Evolutionary conservation across 2,888 invertebrate species (phyloP).

Genomic region (Xestia rhomboidea): DNA sequence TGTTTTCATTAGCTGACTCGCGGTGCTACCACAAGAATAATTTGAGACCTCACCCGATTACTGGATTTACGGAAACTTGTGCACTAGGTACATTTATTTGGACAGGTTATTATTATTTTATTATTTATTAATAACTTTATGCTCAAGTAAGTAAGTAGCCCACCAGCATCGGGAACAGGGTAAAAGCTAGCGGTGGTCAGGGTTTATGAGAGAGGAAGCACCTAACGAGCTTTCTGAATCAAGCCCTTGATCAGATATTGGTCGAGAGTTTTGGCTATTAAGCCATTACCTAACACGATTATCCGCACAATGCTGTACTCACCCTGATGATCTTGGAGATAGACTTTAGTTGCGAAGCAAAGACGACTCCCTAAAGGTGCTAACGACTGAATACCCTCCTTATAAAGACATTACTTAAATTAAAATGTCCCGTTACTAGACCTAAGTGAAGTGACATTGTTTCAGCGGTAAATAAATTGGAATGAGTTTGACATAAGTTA

Average conservation of each 20-base stretch:
- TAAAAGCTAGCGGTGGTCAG: neutral
- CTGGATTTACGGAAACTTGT: neutral
- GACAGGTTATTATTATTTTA: neutral
- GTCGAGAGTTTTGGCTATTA: neutral
- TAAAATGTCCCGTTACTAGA: neutral
- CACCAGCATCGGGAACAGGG: neutral
- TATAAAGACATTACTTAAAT: neutral
- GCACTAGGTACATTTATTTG: neutral
- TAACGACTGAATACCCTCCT: too few species aligned
- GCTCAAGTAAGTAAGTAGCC: too few species aligned
- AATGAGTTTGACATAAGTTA: neutral
- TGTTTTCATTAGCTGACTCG: conserved; percentile 75
- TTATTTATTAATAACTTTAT: too few species aligned
- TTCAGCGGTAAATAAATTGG: neutral
- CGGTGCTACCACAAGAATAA: conserved; percentile 46
- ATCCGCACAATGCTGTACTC: neutral
- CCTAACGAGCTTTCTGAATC: neutral
- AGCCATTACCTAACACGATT: neutral
- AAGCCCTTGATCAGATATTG: too few species aligned
- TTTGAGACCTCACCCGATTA: neutral
- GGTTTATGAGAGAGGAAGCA: neutral
- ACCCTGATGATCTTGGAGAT: too few species aligned
- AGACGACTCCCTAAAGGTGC: too few species aligned
- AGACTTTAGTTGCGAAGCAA: too few species aligned
- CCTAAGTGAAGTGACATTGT: neutral